Conservation (phyloP, 1,140 invertebrate species). For the Chlorops oryzae region DNA sequence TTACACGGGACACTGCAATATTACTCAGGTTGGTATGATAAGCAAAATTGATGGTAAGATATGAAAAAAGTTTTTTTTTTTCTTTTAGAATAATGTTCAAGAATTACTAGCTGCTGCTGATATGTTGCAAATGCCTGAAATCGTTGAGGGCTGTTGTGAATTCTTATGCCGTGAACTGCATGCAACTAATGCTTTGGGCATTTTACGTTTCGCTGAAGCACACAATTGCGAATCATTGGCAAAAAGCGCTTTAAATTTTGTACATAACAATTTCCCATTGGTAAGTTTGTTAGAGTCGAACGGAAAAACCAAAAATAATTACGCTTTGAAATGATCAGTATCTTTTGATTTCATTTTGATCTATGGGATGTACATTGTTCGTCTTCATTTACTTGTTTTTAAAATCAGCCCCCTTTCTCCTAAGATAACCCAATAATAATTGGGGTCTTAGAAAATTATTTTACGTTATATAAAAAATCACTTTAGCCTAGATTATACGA, state of each 20-base stretch:
- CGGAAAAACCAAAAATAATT: too few species aligned
- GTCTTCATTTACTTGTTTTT: too few species aligned
- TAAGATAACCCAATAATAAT: too few species aligned
- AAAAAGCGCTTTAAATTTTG: slow-evolving; percentile 74
- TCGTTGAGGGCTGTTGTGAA: slow-evolving; percentile 79
- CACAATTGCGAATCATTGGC: slow-evolving; percentile 80
- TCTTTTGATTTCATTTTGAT: too few species aligned
- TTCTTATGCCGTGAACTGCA: slow-evolving; percentile 85
- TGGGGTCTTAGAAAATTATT: too few species aligned
- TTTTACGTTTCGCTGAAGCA: slow-evolving; percentile 83
- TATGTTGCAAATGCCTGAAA: slow-evolving; percentile 83
- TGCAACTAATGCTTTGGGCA: slow-evolving; percentile 83
- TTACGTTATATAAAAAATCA: too few species aligned
- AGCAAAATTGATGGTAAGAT: background rate
- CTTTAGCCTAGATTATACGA: too few species aligned
- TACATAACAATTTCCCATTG: slow-evolving; percentile 82
- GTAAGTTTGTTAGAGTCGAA: too few species aligned
- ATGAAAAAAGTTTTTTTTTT: background rate
- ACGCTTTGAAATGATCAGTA: too few species aligned
- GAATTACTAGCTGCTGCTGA: slow-evolving; percentile 85
- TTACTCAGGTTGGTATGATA: slow-evolving; percentile 35
- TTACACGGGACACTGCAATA: slow-evolving; percentile 65
- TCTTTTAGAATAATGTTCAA: slow-evolving; percentile 72
- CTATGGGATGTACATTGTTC: too few species aligned
- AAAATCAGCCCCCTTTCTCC: too few species aligned